Conservation (phyloP, 2,888 invertebrate species). For the Cantharis nigra region DNA sequence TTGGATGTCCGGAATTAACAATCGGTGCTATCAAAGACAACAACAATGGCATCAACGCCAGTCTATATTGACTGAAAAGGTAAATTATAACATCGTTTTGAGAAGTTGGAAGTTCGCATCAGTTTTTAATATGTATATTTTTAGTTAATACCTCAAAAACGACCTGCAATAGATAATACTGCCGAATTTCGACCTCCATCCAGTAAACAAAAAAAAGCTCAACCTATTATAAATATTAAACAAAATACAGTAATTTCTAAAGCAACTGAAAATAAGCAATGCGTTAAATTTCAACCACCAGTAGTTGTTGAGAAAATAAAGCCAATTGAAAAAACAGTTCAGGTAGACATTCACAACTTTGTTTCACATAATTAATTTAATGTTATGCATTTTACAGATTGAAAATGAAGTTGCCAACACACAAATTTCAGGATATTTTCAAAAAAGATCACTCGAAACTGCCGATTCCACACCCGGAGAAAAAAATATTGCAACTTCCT, state of each 20-base stretch:
- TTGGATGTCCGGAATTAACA: not conserved
- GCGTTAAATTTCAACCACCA: not conserved
- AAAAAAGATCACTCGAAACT: not conserved
- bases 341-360: not conserved
- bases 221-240: not conserved
- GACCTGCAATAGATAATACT: not conserved
- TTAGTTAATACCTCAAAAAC: not conserved
- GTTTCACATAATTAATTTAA: not conserved
- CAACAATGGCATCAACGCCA: not conserved
- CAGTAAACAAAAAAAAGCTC: not conserved
- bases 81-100: not conserved
- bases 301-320: not conserved
- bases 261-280: not conserved
- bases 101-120: not conserved
- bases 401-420: not conserved
- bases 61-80: not conserved
- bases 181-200: not conserved
- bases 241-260: not conserved
- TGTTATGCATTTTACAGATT: not conserved
- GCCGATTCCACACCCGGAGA: not conserved
- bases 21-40: constrained; percentile 3
- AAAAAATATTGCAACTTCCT: not conserved
- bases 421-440: not conserved
- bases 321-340: not conserved
- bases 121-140: not conserved